Evolutionary conservation across 2,797 vertebrate species (phyloP), one percentile per base, ranked within the genome.

Genomic region (Micromesistius poutassou): DNA sequence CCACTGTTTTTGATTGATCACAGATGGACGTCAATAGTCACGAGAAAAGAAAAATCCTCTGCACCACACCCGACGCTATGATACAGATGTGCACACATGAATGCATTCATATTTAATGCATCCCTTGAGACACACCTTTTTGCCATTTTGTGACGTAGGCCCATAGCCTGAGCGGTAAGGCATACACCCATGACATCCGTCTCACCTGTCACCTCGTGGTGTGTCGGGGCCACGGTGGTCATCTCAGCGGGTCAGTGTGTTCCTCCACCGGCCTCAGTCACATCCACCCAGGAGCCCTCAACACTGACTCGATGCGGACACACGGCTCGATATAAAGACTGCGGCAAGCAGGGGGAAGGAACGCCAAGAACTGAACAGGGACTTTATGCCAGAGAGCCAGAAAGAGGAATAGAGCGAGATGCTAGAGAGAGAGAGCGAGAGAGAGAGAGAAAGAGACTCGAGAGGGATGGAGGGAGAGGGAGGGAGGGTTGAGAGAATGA

Each of bases 181-280:
- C 16, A 55, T 7, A 55, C 46, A 55, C 46, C 46, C 1, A 25
- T 25, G 55, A 62, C 22, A n/a, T 62, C 7, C 1, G n/a, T 19
- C 91, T 88, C 80, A 93, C 92, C 92, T 88, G 90, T 82, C 88
- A 89, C 81, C 68, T 85, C 86, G 3, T 74, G 25, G 19, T 28
- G 71, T 33, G 80, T 76, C 0, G 88, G 30, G 73, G 82, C 83
- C 75, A 90, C 88, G 31, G 84, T 73, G n/a, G 89, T 89, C 89
- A 91, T 91, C 31, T 70, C 71, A 7, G 68, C 12, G 28, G 5
- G 72, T 5, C 72, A 9, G 2, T 2, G n/a, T 25, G 55, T 22
- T 62, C 55, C 55, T 62, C 55, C 22, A 62, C 55, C 55, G 46
- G 46, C 46, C 46, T 55, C 46, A 55, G 68, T 62, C 35, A 74